Conservation (phyloP, 2,888 invertebrate species). For the Meiosimyza platycephala region DNA sequence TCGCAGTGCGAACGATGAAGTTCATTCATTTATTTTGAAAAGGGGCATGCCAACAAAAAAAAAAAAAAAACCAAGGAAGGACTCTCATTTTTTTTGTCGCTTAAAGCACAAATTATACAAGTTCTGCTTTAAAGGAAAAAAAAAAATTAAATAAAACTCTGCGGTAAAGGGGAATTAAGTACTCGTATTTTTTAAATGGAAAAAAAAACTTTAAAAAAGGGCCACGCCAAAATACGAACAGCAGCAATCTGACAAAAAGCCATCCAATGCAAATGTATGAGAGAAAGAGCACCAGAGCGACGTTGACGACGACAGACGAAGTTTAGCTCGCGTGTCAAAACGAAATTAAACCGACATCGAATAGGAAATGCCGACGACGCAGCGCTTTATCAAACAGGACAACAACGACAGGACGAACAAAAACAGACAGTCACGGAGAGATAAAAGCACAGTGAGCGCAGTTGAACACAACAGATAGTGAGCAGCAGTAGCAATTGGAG, state of each 20-base stretch:
- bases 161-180: no score
- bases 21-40: no score
- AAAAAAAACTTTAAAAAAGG: not conserved
- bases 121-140: no score
- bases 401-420: constrained; percentile 5
- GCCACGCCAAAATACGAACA: constrained; percentile 21
- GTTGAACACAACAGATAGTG: constrained; percentile 12
- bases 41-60: no score
- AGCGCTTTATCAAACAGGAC: constrained; percentile 21
- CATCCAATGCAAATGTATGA: not conserved
- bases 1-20: no score
- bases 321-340: constrained; percentile 52
- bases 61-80: no score
- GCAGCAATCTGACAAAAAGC: not conserved
- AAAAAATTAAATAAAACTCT: no score
- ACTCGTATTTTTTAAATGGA: not conserved
- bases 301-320: not conserved
- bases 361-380: constrained; percentile 7
- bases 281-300: not conserved
- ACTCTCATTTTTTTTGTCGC: no score
- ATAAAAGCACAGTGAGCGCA: not conserved
- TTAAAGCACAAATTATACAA: no score
- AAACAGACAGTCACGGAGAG: constrained; percentile 3
- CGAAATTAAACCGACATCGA: constrained; percentile 51
- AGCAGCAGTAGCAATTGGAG: not conserved